Percentiles rank a stretch among this genome's conserved stretches.
Conservation (phyloP, 2,888 invertebrate species). For the Gymnosoma rotundatum region DNA sequence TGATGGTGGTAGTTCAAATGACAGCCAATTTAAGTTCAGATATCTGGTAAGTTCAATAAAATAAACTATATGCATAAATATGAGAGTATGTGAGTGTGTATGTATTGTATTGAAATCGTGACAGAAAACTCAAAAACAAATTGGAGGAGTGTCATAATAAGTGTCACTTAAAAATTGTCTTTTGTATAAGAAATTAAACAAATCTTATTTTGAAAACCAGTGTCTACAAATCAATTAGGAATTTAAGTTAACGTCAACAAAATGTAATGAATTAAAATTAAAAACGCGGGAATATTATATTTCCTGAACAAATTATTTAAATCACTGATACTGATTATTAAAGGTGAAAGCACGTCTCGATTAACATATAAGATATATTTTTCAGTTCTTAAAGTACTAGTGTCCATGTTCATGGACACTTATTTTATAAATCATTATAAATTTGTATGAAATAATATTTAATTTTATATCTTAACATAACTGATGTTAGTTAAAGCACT, state of each 20-base stretch:
- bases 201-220: not conserved
- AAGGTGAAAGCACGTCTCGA: too few relatives aligned
- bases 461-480: too few relatives aligned
- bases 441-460: too few relatives aligned
- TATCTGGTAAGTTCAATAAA: constrained; percentile 50
- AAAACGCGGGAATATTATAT: too few relatives aligned
- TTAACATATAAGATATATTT: too few relatives aligned
- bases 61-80: constrained; percentile 1
- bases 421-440: too few relatives aligned
- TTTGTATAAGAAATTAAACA: not conserved
- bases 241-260: constrained; percentile 29
- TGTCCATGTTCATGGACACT: too few relatives aligned
- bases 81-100: not conserved
- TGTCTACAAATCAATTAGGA: constrained; percentile 9
- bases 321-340: too few relatives aligned
- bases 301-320: too few relatives aligned
- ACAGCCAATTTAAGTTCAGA: constrained; percentile 65
- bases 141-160: constrained; percentile 71
- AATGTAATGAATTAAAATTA: constrained; percentile 2
- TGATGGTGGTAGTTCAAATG: constrained; percentile 67
- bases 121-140: constrained; percentile 58
- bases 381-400: too few relatives aligned
- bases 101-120: constrained; percentile 53
- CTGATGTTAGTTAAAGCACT: too few relatives aligned
- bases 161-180: constrained; percentile 51